Evolutionary conservation across 2,113 vertebrate species (phyloP), one percentile per base, ranked within the genome.

Genomic region (Dicerorhinus sumatrensis): DNA sequence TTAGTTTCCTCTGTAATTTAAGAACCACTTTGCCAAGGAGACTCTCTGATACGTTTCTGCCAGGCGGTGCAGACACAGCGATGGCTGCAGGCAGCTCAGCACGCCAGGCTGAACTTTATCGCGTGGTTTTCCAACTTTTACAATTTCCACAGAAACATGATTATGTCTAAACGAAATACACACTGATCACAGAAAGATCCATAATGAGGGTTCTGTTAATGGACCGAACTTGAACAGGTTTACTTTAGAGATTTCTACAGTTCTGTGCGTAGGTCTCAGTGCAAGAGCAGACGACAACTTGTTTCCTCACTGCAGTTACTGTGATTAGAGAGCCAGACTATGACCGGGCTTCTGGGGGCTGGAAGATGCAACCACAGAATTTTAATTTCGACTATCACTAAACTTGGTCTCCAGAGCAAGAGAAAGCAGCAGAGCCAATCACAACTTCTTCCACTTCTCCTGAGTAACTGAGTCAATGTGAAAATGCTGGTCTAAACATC

Each of bases 21-120:
- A 76, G 56, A 27, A 6, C 46, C 4, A 3, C 33, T 60, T 21
- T 56, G 65, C 42, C 62, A 12, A 10, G 0, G 63, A 72, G 21
- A 18, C 29, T 33, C 2, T 0, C 0, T 0, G 16, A 17, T 12
- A 6, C 0, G 8, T 36, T 60, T 7, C 42, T 39, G 67, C 85
- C 25, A 23, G 56, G 85, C 0, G 1, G 16, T 1, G 46, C 2
- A 0, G 72, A 29, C 62, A 5, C 67, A 16, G 2, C 5, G 1
- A 11, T 2, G 17, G 67, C 58, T 6, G 0, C 2, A 0, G 70
- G 54, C 65, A 9, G 65, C 80, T 27, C 17, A 11, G 9, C 0
- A 18, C 0, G 60, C 23, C 58, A 6, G 51, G 20, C 0, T 3
- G n/a, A 29, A 21, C 3, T 4, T 0, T 0, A 0, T 2, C 0